phyloP scores from a whole-genome alignment of 2,113 vertebrate species.

The Irena cyanogastra region DNA sequence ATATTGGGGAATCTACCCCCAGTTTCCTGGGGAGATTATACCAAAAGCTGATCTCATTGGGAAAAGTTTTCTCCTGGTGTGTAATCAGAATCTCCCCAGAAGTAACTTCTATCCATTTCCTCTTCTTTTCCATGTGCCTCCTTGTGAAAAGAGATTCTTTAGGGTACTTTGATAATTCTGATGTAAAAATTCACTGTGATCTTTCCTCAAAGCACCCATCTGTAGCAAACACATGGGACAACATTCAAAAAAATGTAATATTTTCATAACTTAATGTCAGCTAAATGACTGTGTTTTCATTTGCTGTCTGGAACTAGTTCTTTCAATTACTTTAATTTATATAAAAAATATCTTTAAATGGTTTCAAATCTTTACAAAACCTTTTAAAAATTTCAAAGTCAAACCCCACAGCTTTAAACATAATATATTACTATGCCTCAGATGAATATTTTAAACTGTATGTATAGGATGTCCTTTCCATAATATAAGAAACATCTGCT shows the following conservation, averaged over 20 bases:
- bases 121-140: not conserved
- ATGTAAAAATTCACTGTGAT: not conserved
- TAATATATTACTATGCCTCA: not conserved
- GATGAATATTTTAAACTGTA: not conserved
- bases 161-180: not conserved
- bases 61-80: not conserved
- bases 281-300: not conserved
- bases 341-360: not conserved
- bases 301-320: not conserved
- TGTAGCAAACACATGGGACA: not conserved
- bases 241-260: not conserved
- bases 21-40: too few species aligned
- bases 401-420: not conserved
- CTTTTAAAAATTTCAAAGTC: not conserved
- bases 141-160: not conserved
- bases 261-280: not conserved
- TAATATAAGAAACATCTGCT: not conserved
- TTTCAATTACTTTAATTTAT: not conserved
- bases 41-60: not conserved
- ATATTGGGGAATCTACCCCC: rapidly evolving
- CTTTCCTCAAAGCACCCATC: not conserved
- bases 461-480: not conserved
- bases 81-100: not conserved
- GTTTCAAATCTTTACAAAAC: not conserved
- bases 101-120: not conserved